Evolutionary conservation across 2,888 invertebrate genomes (phyloP).

Genomic region (Lycophotia porphyrea): DNA sequence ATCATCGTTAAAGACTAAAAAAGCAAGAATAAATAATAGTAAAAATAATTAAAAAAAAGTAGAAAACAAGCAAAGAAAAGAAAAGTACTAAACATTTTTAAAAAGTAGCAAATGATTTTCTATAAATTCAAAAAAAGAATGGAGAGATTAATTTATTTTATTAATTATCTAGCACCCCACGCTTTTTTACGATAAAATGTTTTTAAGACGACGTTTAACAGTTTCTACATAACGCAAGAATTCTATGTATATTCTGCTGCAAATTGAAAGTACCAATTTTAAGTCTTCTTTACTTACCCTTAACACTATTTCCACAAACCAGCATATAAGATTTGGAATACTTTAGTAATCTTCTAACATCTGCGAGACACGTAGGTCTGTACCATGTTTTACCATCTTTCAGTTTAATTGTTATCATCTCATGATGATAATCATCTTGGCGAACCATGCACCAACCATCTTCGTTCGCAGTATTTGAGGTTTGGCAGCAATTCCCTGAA

Average conservation of each 20-base stretch:
- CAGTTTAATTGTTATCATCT: conserved; percentile 65
- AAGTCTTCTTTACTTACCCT: conserved; percentile 83
- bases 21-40: too few species aligned
- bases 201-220: too few species aligned
- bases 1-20: too few species aligned
- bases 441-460: conserved; percentile 77
- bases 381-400: conserved; percentile 85
- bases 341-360: conserved; percentile 83
- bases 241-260: background rate
- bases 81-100: too few species aligned
- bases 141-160: too few species aligned
- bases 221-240: too few species aligned
- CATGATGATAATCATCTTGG: conserved; percentile 61
- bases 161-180: too few species aligned
- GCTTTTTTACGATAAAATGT: too few species aligned
- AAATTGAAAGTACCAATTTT: background rate
- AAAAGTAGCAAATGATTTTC: too few species aligned
- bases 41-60: too few species aligned
- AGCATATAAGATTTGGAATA: conserved; percentile 87
- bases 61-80: too few species aligned
- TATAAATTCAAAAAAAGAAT: too few species aligned
- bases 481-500: conserved; percentile 58
- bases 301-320: conserved; percentile 93
- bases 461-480: conserved; percentile 47
- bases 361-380: conserved; percentile 83